Conservation (phyloP, 1,140 invertebrate genomes). For the Copidosoma floridanum region DNA sequence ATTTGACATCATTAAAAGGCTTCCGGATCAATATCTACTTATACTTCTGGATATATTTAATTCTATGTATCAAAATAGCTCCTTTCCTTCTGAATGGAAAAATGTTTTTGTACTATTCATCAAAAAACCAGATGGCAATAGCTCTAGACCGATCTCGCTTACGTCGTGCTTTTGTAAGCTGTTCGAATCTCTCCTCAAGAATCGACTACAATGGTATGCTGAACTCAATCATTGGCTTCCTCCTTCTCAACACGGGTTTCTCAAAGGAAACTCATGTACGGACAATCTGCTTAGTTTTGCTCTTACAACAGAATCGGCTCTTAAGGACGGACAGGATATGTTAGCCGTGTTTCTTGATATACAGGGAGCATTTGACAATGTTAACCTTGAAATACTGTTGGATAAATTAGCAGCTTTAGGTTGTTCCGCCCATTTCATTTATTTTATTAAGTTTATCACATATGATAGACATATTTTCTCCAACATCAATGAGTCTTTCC, state of each 20-base stretch:
- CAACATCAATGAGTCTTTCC: no score
- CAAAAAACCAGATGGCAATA: not conserved
- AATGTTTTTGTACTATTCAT: not conserved
- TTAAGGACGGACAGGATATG: no score
- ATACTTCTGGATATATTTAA: not conserved
- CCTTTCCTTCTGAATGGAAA: not conserved
- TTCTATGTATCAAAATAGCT: not conserved
- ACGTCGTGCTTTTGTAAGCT: not conserved
- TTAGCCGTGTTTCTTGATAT: no score
- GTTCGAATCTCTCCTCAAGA: not conserved
- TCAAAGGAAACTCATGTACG: not conserved
- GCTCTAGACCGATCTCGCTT: not conserved
- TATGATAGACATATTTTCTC: not conserved
- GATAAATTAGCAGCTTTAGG: no score
- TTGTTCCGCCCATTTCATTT: not conserved
- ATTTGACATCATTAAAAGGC: not conserved
- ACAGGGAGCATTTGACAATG: no score
- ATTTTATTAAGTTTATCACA: not conserved
- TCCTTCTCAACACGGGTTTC: not conserved
- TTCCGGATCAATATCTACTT: not conserved
- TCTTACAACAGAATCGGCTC: no score
- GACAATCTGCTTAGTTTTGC: not conserved
- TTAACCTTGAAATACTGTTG: not conserved
- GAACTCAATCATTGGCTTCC: not conserved
- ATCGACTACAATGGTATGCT: not conserved